Evolutionary conservation across 2,888 invertebrate genomes (phyloP).

Genomic region (Petrophora chlorosata): DNA sequence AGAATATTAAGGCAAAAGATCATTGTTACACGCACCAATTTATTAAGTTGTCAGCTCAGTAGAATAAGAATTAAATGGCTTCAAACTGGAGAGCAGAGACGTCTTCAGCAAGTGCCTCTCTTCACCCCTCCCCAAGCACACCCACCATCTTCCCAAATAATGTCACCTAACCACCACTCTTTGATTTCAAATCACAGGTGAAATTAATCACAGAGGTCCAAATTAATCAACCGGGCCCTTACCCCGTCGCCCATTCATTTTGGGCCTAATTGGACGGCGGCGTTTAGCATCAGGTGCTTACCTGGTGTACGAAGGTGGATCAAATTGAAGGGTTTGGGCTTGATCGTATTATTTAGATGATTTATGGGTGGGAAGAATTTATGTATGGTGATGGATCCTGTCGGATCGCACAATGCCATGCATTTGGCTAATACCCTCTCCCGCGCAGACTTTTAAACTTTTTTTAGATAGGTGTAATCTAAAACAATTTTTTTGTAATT

Average conservation of each 20-base stretch:
- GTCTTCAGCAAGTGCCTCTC: too few relatives aligned
- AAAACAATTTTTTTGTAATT: too few relatives aligned
- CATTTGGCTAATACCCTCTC: too few relatives aligned
- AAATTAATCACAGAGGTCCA: conserved; percentile 13
- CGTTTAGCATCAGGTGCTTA: conserved; percentile 9
- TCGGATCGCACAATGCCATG: background rate
- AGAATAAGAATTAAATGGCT: too few relatives aligned
- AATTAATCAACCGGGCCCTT: conserved; percentile 15
- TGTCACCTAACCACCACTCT: background rate
- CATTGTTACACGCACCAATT: too few relatives aligned
- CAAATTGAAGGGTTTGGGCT: conserved; percentile 8
- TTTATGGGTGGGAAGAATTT: background rate
- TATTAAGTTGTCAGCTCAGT: too few relatives aligned
- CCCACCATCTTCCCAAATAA: too few relatives aligned
- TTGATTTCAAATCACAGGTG: conserved; percentile 9
- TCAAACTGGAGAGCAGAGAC: too few relatives aligned
- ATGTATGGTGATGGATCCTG: background rate
- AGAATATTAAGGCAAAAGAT: too few relatives aligned
- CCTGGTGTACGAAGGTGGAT: background rate
- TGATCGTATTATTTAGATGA: conserved; percentile 12
- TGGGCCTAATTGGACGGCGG: conserved; percentile 9
- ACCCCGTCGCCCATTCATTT: conserved; percentile 21
- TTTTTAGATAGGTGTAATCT: too few relatives aligned
- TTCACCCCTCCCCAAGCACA: background rate
- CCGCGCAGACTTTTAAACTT: too few relatives aligned